phyloP scores from a whole-genome alignment of 2,797 vertebrate species.

The Craterocephalus amniculus region DNA sequence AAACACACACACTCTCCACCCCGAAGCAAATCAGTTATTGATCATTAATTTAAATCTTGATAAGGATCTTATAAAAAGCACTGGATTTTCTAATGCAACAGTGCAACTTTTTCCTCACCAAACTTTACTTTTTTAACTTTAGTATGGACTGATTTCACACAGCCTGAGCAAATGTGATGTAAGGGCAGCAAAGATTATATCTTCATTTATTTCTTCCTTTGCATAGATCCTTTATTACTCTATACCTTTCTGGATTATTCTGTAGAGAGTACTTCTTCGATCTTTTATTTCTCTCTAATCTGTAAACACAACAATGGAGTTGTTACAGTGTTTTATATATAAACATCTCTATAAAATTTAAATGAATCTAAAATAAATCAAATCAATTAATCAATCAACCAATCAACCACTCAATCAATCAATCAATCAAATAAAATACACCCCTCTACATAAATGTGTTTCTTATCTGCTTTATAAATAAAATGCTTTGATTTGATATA shows the following conservation, averaged over 20 bases:
- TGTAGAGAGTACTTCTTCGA: neutral
- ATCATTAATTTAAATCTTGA: constrained; percentile 70
- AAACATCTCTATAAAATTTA: too few relatives aligned
- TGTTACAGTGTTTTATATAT: too few relatives aligned
- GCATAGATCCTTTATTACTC: neutral
- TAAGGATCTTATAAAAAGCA: constrained; percentile 27
- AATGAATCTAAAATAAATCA: too few relatives aligned
- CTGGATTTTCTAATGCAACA: constrained; percentile 21
- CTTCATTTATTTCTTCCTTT: neutral
- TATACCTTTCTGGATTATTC: neutral
- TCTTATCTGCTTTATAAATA: too few relatives aligned
- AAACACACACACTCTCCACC: constrained; percentile 57
- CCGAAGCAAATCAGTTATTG: constrained; percentile 61
- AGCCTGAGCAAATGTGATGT: constrained; percentile 46
- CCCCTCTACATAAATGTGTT: too few relatives aligned
- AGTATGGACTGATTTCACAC: constrained; percentile 2
- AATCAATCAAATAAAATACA: too few relatives aligned
- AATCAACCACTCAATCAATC: too few relatives aligned
- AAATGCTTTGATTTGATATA: too few relatives aligned
- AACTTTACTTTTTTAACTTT: constrained; percentile 38
- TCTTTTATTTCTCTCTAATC: neutral
- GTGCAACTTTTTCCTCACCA: constrained; percentile 12
- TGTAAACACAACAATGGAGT: neutral
- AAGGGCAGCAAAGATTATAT: constrained; percentile 34
- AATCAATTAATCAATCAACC: too few relatives aligned